A percentile compares a stretch with the other conserved stretches of the same genome.
Conservation (phyloP, 2,888 invertebrate genomes). For the Agriotes lineatus region DNA sequence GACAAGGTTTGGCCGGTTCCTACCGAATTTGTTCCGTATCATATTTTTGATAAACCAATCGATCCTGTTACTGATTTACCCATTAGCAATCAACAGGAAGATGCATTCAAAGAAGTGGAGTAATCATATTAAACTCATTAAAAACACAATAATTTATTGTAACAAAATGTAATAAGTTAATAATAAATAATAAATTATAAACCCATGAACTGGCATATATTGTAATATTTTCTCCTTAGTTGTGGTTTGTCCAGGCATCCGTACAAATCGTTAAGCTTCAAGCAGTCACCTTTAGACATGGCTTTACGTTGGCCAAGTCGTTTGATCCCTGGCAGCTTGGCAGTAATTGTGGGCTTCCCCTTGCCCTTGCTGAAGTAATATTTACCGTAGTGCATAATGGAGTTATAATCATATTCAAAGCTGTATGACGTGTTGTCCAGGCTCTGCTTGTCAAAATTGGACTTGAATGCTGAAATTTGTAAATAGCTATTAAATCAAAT, state of each 20-base stretch:
- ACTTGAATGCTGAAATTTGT: no score
- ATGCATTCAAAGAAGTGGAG: not conserved
- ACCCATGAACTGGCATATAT: slow-evolving; percentile 70
- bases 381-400: slow-evolving; percentile 84
- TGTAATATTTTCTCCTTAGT: slow-evolving; percentile 69
- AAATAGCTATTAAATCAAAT: no score
- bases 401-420: slow-evolving; percentile 82
- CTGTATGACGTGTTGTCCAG: slow-evolving; percentile 74
- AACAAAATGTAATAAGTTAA: not conserved
- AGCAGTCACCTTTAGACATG: slow-evolving; percentile 75
- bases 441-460: slow-evolving; percentile 77
- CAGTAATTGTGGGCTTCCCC: slow-evolving; percentile 73
- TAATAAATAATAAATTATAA: slow-evolving; percentile 20
- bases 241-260: slow-evolving; percentile 70
- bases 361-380: slow-evolving; percentile 74
- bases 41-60: slow-evolving; percentile 45
- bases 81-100: not conserved
- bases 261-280: slow-evolving; percentile 77
- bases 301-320: slow-evolving; percentile 74
- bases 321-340: slow-evolving; percentile 69
- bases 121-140: not conserved
- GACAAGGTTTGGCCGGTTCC: slow-evolving; percentile 52
- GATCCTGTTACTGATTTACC: slow-evolving; percentile 49
- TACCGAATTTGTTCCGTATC: slow-evolving; percentile 50
- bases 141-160: no score